Evolutionary conservation across 2,113 vertebrate genomes (phyloP), one percentile per base, ranked within the genome.

Genomic region (Halichoeres trimaculatus): DNA sequence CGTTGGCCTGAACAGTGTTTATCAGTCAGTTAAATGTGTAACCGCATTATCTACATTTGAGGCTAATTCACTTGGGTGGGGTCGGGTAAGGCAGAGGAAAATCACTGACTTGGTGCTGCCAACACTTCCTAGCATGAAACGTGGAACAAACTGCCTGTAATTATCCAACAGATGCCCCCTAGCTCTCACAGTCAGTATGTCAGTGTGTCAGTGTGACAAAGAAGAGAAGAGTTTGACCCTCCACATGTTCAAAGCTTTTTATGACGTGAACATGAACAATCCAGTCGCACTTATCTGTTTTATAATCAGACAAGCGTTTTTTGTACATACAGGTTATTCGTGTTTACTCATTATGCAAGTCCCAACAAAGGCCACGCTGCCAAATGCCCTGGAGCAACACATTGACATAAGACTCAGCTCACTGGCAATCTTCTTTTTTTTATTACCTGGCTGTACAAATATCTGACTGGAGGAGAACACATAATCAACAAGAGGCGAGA

Each of bases 21-120:
- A 80, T 90, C 78, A 87, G 74, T 19, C 57, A 22, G 78, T 64
- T 61, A 79, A 80, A 86, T 78, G 53, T 88, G 68, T 80, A 86
- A 86, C 57, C 22, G n/a, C 76, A 69, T 84, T 88, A 89, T 89
- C 80, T 85, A 47, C 57, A 40, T 35, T 61, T 64, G 53, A 83
- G 53, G 57, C 69, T 68, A 79, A 87, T 83, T 85, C 76, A 72
- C 67, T 52, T 52, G 2, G 76, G 43, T 54, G 75, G 22, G 48
- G 65, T 22, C 14, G 10, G 5, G 22, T 54, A 43, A 65, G 38
- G 72, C 16, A 26, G 48, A 61, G 52, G 60, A 72, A 82, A 86
- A 86, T 67, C 69, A 69, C 71, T 47, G 59, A 76, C 52, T 80
- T 75, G 5, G 43, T 45, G 43, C 7, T 45, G 12, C 40, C 40